These are phyloP conservation scores for Odontomyia ornata DNA, from an alignment of 2,888 invertebrate genomes.

Conservation along the genomic window DNA sequence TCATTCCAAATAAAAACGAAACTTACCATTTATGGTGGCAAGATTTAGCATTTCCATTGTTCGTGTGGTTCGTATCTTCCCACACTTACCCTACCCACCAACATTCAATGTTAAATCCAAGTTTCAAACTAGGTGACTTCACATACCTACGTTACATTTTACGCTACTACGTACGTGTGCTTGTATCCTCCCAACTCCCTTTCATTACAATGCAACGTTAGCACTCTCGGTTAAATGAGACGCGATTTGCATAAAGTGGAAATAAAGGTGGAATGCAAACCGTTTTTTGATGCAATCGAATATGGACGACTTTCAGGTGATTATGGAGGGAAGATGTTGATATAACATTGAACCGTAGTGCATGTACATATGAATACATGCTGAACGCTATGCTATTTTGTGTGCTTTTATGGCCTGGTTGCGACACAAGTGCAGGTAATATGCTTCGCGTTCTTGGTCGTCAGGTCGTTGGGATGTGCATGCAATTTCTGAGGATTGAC, in stretches of 20 bases:
- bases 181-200: not conserved
- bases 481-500: not conserved
- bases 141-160: too few species aligned
- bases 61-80: too few species aligned
- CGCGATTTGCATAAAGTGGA: slow-evolving; percentile 38
- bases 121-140: too few species aligned
- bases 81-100: too few species aligned
- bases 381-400: not conserved
- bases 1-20: too few species aligned
- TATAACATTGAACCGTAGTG: too few species aligned
- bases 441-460: not conserved
- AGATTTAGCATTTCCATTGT: too few species aligned
- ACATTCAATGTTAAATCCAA: too few species aligned
- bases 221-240: slow-evolving; percentile 24
- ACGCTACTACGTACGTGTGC: too few species aligned
- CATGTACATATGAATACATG: not conserved
- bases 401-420: not conserved
- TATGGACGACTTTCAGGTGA: slow-evolving; percentile 36
- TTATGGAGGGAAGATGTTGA: slow-evolving; percentile 20
- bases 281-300: slow-evolving; percentile 36
- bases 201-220: slow-evolving; percentile 5
- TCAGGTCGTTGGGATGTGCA: slow-evolving; percentile 3
- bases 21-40: too few species aligned
- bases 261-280: slow-evolving; percentile 36
- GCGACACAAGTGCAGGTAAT: not conserved